phyloP scores from a whole-genome alignment of 2,113 vertebrate genomes.

The Barbus barbus region DNA sequence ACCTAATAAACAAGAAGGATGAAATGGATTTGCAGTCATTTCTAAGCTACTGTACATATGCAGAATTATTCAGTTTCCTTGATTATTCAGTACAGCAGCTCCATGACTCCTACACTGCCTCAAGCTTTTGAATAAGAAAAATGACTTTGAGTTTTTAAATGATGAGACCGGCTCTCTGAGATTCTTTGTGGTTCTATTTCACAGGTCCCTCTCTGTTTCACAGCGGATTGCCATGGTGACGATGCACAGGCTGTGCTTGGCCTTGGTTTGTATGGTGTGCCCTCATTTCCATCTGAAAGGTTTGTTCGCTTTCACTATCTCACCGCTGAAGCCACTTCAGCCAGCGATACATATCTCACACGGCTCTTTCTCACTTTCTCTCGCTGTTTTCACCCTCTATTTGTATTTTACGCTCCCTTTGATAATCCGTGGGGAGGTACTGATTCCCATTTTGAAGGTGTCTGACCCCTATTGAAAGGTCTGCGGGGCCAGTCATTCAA shows the following conservation, averaged over 20 bases:
- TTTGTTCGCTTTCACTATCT: slow-evolving; percentile 50
- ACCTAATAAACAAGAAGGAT: slow-evolving; percentile 48
- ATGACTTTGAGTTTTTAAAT: slow-evolving; percentile 13
- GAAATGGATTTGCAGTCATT: slow-evolving; percentile 13
- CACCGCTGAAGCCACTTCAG: slow-evolving; percentile 32
- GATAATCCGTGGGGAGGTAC: slow-evolving; percentile 37
- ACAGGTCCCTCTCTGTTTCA: slow-evolving; percentile 42
- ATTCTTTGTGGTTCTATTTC: slow-evolving; percentile 32
- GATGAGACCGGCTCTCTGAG: slow-evolving; percentile 28
- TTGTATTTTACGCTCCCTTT: slow-evolving; percentile 37
- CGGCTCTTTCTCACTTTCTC: slow-evolving; percentile 23
- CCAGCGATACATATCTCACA: slow-evolving; percentile 49
- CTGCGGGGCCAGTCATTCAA: slow-evolving; percentile 25
- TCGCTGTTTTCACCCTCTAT: slow-evolving; percentile 31
- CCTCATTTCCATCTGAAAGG: slow-evolving; percentile 65
- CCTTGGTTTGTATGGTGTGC: slow-evolving; percentile 54
- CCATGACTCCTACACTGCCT: slow-evolving; percentile 21
- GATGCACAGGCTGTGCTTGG: slow-evolving; percentile 43
- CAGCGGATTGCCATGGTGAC: slow-evolving; percentile 59
- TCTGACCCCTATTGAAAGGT: slow-evolving; percentile 49
- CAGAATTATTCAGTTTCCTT: slow-evolving; percentile 19
- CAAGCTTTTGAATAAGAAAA: slow-evolving; percentile 36
- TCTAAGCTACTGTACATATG: slow-evolving; percentile 9
- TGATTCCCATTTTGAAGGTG: slow-evolving; percentile 50
- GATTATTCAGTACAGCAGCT: slow-evolving; percentile 8